These are phyloP conservation scores for Centropus unirufus DNA, from an alignment of 2,113 vertebrate genomes.

Conservation along the genomic window DNA sequence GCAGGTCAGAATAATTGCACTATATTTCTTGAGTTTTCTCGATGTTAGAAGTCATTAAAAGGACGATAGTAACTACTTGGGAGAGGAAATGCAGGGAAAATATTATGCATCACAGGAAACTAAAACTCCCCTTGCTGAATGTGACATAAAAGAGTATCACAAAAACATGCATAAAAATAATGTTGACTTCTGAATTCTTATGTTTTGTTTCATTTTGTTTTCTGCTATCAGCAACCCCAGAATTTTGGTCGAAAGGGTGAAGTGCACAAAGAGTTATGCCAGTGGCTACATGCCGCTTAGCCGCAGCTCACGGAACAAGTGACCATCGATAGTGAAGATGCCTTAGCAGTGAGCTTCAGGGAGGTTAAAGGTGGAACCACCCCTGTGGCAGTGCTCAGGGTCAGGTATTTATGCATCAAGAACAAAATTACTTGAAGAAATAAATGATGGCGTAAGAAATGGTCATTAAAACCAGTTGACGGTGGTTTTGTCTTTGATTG, in stretches of 20 bases:
- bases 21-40: constrained; percentile 13
- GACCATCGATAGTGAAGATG: neutral
- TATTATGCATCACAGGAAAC: neutral
- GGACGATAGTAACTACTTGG: neutral
- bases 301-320: neutral
- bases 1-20: constrained; percentile 22
- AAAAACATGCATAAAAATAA: neutral
- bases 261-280: neutral
- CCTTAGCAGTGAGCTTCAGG: neutral
- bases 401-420: neutral
- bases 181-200: neutral
- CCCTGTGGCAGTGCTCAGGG: neutral
- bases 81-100: constrained; percentile 7
- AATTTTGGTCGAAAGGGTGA: neutral
- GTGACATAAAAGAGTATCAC: neutral
- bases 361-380: neutral
- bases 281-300: neutral
- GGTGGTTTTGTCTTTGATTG: neutral
- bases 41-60: neutral
- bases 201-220: neutral
- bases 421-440: neutral
- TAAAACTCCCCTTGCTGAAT: neutral
- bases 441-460: neutral
- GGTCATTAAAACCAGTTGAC: neutral
- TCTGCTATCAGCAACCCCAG: neutral